Evolutionary conservation across 1,140 invertebrate species (phyloP).

Genomic region (Oedothorax gibbosus): DNA sequence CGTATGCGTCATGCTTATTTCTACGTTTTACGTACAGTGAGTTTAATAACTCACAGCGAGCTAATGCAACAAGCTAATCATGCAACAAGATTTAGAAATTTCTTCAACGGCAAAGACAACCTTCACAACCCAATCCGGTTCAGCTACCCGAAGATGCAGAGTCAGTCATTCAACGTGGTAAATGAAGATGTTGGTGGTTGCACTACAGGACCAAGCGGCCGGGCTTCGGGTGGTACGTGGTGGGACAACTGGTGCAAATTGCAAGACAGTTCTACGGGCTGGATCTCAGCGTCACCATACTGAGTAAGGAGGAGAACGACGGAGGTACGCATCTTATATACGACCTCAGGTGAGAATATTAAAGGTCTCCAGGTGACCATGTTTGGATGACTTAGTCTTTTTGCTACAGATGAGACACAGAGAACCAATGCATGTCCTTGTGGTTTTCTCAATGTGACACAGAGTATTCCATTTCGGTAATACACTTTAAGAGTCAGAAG

Average conservation of each 20-base stretch:
- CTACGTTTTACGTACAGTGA: too few species aligned
- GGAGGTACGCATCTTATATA: slow-evolving; percentile 57
- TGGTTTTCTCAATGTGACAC: too few species aligned
- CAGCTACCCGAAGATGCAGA: slow-evolving; percentile 91
- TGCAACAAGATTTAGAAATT: slow-evolving; percentile 96
- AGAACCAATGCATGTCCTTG: too few species aligned
- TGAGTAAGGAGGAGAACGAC: slow-evolving; percentile 81
- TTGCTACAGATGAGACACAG: too few species aligned
- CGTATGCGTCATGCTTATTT: too few species aligned
- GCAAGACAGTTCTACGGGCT: slow-evolving; percentile 92
- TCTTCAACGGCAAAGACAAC: slow-evolving; percentile 95
- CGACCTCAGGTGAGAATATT: slow-evolving; percentile 66
- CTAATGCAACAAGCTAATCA: too few species aligned
- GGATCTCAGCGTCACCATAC: slow-evolving; percentile 89
- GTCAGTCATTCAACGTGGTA: slow-evolving; percentile 96
- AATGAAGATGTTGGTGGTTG: slow-evolving; percentile 89
- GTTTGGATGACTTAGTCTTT: slow-evolving; percentile 66
- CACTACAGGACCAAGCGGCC: slow-evolving; percentile 87
- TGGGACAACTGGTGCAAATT: slow-evolving; percentile 91
- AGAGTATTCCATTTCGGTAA: too few species aligned
- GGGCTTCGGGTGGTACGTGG: slow-evolving; percentile 95
- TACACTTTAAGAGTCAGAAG: too few species aligned
- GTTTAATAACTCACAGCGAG: too few species aligned
- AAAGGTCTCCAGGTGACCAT: slow-evolving; percentile 66
- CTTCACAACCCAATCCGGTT: slow-evolving; percentile 97